Percentiles rank a stretch among this genome's conserved stretches.
phyloP scores from a whole-genome alignment of 2,888 invertebrate genomes.

The Hecatera dysodea region DNA sequence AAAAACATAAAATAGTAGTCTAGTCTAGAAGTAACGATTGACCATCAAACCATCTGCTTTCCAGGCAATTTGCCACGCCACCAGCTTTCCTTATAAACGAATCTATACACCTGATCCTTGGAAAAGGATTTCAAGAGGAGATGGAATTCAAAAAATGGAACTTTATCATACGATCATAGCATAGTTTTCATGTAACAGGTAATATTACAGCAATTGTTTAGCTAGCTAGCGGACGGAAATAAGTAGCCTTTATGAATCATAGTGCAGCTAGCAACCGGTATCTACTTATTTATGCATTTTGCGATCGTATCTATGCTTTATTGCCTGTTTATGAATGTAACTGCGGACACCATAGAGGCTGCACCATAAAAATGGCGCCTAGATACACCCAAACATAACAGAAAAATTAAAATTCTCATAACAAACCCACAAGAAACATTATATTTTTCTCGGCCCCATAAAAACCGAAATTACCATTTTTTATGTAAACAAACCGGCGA shows the following conservation, averaged over 20 bases:
- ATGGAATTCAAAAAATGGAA: constrained; percentile 12
- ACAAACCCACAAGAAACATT: constrained; percentile 24
- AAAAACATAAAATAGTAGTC: too few species aligned
- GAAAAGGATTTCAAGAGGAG: not conserved
- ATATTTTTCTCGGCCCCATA: constrained; percentile 38
- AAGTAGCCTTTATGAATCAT: constrained; percentile 56
- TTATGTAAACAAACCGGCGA: constrained; percentile 58
- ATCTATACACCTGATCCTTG: not conserved
- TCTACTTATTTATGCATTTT: constrained; percentile 50
- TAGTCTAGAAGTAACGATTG: too few species aligned
- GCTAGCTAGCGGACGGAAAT: constrained; percentile 44
- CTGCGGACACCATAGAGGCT: constrained; percentile 9
- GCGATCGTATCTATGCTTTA: constrained; percentile 31
- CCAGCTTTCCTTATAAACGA: not conserved
- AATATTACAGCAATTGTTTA: constrained; percentile 21
- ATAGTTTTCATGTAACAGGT: constrained; percentile 37
- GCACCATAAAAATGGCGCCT: not conserved
- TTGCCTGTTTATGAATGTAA: constrained; percentile 27
- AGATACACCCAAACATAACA: constrained; percentile 22
- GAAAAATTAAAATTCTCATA: constrained; percentile 33
- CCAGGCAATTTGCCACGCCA: not conserved
- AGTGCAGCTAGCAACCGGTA: constrained; percentile 42
- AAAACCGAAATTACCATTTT: constrained; percentile 47
- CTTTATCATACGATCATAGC: not conserved
- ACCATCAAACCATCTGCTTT: not conserved